Conservation (phyloP, 2,113 vertebrate genomes). For the Hemichromis elongatus region DNA sequence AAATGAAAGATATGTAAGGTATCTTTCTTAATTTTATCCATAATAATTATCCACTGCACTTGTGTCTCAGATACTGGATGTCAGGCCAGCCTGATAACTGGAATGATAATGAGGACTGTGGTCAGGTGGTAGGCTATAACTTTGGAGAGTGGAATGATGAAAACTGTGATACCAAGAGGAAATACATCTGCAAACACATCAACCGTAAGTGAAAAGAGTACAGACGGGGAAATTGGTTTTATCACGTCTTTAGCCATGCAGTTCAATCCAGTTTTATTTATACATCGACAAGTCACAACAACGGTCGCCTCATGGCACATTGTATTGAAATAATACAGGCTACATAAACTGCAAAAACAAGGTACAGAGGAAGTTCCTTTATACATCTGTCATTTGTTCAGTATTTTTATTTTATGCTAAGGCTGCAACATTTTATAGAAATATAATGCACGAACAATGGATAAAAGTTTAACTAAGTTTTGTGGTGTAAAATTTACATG, state of each 20-base stretch:
- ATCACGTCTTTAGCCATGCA: neutral
- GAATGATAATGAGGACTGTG: slow-evolving; percentile 48
- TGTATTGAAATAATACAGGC: no score
- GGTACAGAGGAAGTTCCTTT: neutral
- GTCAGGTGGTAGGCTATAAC: slow-evolving; percentile 27
- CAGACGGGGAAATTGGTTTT: no score
- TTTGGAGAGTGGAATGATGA: slow-evolving; percentile 72
- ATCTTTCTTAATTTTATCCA: neutral
- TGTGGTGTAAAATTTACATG: neutral
- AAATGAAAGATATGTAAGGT: neutral
- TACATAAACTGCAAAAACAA: neutral
- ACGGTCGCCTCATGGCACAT: no score
- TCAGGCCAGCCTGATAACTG: slow-evolving; percentile 72
- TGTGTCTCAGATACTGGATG: slow-evolving; percentile 60
- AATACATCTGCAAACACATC: slow-evolving; percentile 71
- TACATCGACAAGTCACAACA: neutral
- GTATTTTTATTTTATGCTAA: no score
- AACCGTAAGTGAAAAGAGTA: slow-evolving; percentile 49
- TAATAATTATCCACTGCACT: neutral
- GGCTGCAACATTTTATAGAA: no score
- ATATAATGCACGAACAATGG: no score
- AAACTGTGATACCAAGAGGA: slow-evolving; percentile 36
- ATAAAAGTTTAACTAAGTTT: neutral
- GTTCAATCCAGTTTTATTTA: neutral
- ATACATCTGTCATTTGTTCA: neutral